phyloP scores from a whole-genome alignment of 2,113 vertebrate species.

The Triplophysa siluroides region DNA sequence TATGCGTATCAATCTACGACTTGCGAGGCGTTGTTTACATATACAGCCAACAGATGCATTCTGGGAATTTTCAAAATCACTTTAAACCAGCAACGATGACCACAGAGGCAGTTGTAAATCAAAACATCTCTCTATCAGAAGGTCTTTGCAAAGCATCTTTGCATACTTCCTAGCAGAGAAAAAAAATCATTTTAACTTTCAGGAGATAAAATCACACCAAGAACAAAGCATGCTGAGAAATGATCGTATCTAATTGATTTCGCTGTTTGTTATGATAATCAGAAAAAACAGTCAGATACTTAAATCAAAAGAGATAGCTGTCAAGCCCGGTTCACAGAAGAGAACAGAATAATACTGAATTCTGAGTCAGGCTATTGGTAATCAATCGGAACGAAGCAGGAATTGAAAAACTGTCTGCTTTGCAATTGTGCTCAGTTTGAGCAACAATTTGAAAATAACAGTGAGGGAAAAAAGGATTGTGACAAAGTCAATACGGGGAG shows the following conservation, averaged over 20 bases:
- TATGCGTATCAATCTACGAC: constrained; percentile 17
- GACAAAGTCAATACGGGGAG: constrained; percentile 90
- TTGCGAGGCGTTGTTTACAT: not conserved
- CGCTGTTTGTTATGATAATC: constrained; percentile 74
- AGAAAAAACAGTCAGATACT: constrained; percentile 77
- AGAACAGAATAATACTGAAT: constrained; percentile 78
- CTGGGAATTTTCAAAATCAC: constrained; percentile 1
- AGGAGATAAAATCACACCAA: constrained; percentile 51
- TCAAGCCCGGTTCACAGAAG: constrained; percentile 68
- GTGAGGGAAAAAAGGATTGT: constrained; percentile 75
- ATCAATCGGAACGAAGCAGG: constrained; percentile 91
- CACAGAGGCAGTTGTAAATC: not conserved
- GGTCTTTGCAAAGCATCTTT: not conserved
- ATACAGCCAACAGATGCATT: not conserved
- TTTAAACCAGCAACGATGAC: not conserved
- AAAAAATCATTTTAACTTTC: constrained; percentile 17
- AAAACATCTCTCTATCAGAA: constrained; percentile 30
- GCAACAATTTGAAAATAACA: constrained; percentile 99
- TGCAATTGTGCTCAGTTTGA: constrained; percentile 95
- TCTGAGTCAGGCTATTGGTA: constrained; percentile 90
- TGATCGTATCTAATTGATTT: constrained; percentile 75
- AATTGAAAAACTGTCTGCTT: constrained; percentile 98
- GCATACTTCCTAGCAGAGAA: constrained; percentile 9
- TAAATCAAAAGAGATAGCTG: constrained; percentile 82
- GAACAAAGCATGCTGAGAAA: constrained; percentile 41